Evolutionary conservation across 2,888 invertebrate species (phyloP), one percentile per base, ranked within the genome.

Genomic region (Stenurella melanura): DNA sequence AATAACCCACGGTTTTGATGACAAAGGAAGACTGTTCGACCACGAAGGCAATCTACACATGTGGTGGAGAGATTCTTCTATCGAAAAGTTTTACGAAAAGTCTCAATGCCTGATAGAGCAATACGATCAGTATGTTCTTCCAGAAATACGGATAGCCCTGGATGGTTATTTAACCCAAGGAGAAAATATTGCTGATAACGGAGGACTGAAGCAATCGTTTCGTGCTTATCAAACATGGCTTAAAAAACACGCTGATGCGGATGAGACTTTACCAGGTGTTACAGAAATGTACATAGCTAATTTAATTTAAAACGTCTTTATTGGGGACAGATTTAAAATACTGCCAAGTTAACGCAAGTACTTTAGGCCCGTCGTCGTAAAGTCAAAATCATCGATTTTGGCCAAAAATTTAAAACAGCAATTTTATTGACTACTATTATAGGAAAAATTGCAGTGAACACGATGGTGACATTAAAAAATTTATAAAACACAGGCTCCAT

Each of bases 131-230:
- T 98, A 96, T 85, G 92, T 93, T 0, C 94, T 98, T 2, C 93
- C 94, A 0, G 96, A 96, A 86, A 94, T 96, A 67, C 93, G 93
- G 80, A 93, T 95, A 89, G 91, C 93, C 26, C 90, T 96, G 9
- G 94, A 96, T 84, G 96, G 96, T 0, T 91, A 94, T 73, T 94
- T 94, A 84, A 98, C 98, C 0, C 89, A 93, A 90, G 96, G 96
- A 1, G 98, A 98, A 90, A 98, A 98, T 87, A 98, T 98, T 85
- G 98, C 98, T 0, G 98, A 98, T 88, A 98, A 98, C 87, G 98
- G 98, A 30, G 98, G 98, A 0, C 92, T 98, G 71, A 97, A 98
- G 86, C 96, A 98, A 89, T 96, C 98, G 0, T 98, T 83, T 67
- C 76, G 81, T 63, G 97, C 97, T 0, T 97, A 97, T 88, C 91